Percentiles rank a stretch among this genome's conserved stretches.
These are phyloP conservation scores for Drosophila paulistorum DNA, from an alignment of 1,140 invertebrate species.

Conservation along the genomic window DNA sequence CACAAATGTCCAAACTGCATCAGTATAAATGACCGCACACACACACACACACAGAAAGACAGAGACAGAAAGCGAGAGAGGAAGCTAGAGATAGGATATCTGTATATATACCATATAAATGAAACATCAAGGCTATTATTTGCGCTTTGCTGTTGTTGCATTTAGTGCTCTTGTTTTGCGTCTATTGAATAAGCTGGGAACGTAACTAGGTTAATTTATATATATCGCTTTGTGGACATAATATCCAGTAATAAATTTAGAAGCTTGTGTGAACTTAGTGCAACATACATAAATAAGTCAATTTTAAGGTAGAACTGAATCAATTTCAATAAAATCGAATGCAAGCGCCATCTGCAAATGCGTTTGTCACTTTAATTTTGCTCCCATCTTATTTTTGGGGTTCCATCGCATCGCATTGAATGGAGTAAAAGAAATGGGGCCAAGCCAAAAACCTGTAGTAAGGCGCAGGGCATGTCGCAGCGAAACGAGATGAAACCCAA, in stretches of 20 bases:
- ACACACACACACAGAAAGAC: conserved; percentile 18
- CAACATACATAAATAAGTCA: conserved; percentile 20
- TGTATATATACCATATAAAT: conserved; percentile 20
- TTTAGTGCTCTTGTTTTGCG: conserved; percentile 29
- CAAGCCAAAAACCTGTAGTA: background rate
- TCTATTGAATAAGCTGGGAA: conserved; percentile 64
- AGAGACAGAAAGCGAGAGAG: background rate
- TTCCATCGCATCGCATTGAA: no score
- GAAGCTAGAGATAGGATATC: conserved; percentile 19
- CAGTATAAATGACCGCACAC: conserved; percentile 58
- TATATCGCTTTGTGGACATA: conserved; percentile 45
- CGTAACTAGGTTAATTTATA: conserved; percentile 67
- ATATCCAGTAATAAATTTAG: conserved; percentile 42
- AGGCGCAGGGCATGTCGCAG: background rate
- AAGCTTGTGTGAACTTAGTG: conserved; percentile 16
- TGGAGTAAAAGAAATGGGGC: background rate
- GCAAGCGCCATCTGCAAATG: background rate
- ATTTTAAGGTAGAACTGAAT: conserved; percentile 3
- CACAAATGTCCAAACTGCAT: conserved; percentile 58
- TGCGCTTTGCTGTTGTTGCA: conserved; percentile 49
- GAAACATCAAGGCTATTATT: conserved; percentile 74
- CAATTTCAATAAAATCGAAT: conserved; percentile 12
- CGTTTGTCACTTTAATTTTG: conserved; percentile 16
- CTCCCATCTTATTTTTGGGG: background rate
- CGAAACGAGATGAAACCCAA: conserved; percentile 4